phyloP scores from a whole-genome alignment of 2,113 vertebrate genomes.

The Hemiscyllium ocellatum region DNA sequence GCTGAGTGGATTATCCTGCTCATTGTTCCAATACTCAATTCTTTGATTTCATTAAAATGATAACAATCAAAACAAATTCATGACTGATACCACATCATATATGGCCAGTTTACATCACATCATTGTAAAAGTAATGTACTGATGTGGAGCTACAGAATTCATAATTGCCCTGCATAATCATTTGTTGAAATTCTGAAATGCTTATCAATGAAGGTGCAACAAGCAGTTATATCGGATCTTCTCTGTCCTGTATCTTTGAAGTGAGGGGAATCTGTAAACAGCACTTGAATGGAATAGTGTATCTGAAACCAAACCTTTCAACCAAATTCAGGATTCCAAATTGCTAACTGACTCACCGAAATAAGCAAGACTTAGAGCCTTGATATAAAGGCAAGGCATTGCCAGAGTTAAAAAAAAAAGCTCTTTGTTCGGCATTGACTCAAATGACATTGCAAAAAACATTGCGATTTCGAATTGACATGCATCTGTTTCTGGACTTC shows the following conservation, averaged over 20 bases:
- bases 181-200: not conserved
- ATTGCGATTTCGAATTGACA: not conserved
- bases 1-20: too few relatives aligned
- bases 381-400: not conserved
- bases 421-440: not conserved
- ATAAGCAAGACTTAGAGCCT: not conserved
- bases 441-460: not conserved
- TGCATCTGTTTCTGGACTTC: not conserved
- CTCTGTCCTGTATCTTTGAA: not conserved
- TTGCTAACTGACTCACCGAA: not conserved
- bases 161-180: not conserved
- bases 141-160: not conserved
- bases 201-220: not conserved
- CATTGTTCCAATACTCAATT: too few relatives aligned
- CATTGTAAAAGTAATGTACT: not conserved
- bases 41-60: too few relatives aligned
- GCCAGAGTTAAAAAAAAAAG: not conserved
- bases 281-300: not conserved
- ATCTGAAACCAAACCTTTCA: not conserved
- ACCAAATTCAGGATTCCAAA: too few relatives aligned
- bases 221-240: not conserved
- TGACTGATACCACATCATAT: not conserved
- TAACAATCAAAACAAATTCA: not conserved
- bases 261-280: not conserved
- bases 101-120: not conserved